Evolutionary conservation across 2,888 invertebrate genomes (phyloP), one percentile per base, ranked within the genome.

Genomic region (Flabesymbios commensalis): DNA sequence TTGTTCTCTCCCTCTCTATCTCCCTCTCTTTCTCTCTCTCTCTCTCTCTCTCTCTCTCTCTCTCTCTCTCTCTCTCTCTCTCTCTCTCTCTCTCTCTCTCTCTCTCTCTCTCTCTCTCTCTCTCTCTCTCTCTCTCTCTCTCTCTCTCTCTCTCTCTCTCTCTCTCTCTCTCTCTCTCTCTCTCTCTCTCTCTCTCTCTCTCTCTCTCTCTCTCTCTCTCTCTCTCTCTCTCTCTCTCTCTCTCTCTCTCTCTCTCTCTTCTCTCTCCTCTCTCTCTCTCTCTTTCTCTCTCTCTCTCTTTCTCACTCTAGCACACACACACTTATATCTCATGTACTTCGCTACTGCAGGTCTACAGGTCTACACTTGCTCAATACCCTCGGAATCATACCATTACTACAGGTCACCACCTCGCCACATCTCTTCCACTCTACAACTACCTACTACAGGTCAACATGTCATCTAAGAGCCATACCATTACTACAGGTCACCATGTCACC

Each of bases 231-330:
- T 42, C 24, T 54, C 1, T 36, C 41, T 57, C 33, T 57, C 36
- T 33, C 10, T 59, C n/a, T 57, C n/a, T 57, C 3, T 3, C 28
- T 51, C 1, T 57, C 47, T 47, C 47, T 45, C 31, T 57, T 14
- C 24, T 1, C 32, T 24, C 47, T 4, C 48, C 31, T 51, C 32
- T 29, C 47, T 47, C 31, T 48, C 28, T 49, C 57, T 57, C 48
- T 33, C 57, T 49, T 19, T 57, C 45, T 29, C 57, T 57, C 17
- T 45, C 42, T 45, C 55, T 55, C 55, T 55, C 43, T 45, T n/a
- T n/a, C n/a, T n/a, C n/a, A n/a, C n/a, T n/a, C n/a, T n/a, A n/a
- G n/a, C n/a, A n/a, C n/a, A n/a, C n/a, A n/a, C n/a, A n/a, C n/a
- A n/a, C n/a, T n/a, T n/a, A n/a, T n/a, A n/a, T n/a, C n/a, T n/a